Percentiles rank a stretch among this genome's conserved stretches.
phyloP scores from a whole-genome alignment of 2,888 invertebrate species.

The Tuberolachnus salignus region DNA sequence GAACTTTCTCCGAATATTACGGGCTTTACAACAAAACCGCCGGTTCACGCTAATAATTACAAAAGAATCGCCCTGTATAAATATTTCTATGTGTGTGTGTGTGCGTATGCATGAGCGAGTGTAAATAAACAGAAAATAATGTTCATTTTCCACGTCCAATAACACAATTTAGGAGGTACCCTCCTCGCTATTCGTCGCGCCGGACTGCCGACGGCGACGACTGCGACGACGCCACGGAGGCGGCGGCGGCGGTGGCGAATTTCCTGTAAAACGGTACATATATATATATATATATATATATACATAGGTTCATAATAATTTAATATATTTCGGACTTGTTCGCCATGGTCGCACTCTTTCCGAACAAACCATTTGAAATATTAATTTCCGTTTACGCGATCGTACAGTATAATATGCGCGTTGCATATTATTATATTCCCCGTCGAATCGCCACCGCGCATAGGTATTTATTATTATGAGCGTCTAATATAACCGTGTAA shows the following conservation, averaged over 20 bases:
- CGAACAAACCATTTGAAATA: slow-evolving; percentile 7
- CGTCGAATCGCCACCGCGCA: too few species aligned
- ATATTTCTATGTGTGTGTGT: too few species aligned
- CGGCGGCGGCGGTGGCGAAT: neutral
- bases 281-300: too few species aligned
- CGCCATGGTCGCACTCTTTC: neutral
- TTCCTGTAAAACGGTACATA: neutral
- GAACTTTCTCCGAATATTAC: too few species aligned
- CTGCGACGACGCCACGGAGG: neutral
- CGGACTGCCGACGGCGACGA: slow-evolving; percentile 1
- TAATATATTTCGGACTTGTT: neutral
- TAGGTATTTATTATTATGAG: neutral
- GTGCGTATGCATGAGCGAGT: too few species aligned
- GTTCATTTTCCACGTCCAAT: slow-evolving; percentile 29
- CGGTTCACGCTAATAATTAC: too few species aligned
- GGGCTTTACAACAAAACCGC: too few species aligned
- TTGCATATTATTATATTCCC: neutral
- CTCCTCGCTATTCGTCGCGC: neutral
- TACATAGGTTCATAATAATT: too few species aligned
- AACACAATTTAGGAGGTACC: slow-evolving; percentile 20
- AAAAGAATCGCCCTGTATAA: too few species aligned
- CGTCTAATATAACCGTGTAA: neutral
- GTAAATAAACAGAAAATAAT: slow-evolving; percentile 14
- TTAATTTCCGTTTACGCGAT: slow-evolving; percentile 32
- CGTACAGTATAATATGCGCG: neutral